These are phyloP conservation scores for Nomada goodeniana DNA, from an alignment of 2,888 invertebrate genomes.

Conservation along the genomic window DNA sequence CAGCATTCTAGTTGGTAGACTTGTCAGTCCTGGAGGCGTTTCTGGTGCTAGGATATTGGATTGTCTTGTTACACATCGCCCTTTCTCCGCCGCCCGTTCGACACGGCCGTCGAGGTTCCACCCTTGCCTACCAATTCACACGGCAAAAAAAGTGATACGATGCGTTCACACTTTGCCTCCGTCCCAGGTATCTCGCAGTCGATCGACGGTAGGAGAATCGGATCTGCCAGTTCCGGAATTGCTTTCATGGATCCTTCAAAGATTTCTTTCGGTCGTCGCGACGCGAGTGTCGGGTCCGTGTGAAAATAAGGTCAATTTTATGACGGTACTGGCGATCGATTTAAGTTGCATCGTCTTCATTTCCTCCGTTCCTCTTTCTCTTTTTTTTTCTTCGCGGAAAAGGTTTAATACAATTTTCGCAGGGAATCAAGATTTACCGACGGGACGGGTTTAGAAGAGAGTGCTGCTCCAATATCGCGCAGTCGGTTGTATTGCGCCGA, in stretches of 20 bases:
- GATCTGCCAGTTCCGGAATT: conserved; percentile 70
- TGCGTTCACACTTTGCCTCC: conserved; percentile 55
- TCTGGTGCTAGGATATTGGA: conserved; percentile 70
- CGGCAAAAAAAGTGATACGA: conserved; percentile 61
- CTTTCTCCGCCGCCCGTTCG: conserved; percentile 48
- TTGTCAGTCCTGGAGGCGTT: conserved; percentile 63
- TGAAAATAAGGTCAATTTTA: too few relatives aligned
- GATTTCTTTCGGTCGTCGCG: conserved; percentile 42
- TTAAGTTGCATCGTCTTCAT: too few relatives aligned
- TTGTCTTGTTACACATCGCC: conserved; percentile 72
- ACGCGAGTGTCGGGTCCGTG: conserved; percentile 26
- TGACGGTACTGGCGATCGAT: too few relatives aligned
- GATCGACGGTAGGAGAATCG: conserved; percentile 54
- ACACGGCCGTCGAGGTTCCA: conserved; percentile 50
- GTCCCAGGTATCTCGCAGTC: conserved; percentile 27
- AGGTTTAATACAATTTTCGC: too few relatives aligned
- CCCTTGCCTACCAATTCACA: conserved; percentile 53
- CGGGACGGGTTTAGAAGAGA: too few relatives aligned
- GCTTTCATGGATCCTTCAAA: conserved; percentile 67
- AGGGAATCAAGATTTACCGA: too few relatives aligned
- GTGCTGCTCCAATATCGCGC: too few relatives aligned
- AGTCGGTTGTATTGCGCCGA: too few relatives aligned
- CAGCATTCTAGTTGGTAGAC: conserved; percentile 59
- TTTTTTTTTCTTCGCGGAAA: too few relatives aligned
- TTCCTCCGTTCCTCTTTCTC: too few relatives aligned